phyloP scores from a whole-genome alignment of 1,140 invertebrate species.

The Cherax quadricarinatus region DNA sequence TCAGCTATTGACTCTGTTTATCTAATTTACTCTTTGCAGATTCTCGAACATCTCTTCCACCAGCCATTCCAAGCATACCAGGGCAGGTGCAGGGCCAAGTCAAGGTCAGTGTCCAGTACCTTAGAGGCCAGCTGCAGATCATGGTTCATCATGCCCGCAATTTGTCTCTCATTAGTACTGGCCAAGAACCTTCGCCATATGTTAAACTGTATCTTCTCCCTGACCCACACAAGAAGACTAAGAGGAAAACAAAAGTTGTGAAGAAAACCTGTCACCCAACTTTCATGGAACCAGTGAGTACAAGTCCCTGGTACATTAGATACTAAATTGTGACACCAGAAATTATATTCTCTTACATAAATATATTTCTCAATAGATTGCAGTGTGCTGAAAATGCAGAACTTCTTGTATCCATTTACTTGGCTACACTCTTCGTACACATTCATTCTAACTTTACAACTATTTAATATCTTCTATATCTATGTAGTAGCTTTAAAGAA shows the following conservation, averaged over 20 bases:
- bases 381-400: no score
- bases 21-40: background rate
- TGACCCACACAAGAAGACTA: constrained; percentile 89
- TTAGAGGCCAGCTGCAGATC: constrained; percentile 86
- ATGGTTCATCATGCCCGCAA: constrained; percentile 93
- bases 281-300: constrained; percentile 96
- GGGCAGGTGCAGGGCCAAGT: constrained; percentile 80
- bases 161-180: constrained; percentile 84
- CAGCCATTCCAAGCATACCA: constrained; percentile 37
- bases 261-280: constrained; percentile 95
- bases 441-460: no score
- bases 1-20: background rate
- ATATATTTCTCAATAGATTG: no score
- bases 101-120: constrained; percentile 90
- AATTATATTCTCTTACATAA: background rate
- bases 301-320: background rate
- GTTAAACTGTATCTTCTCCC: constrained; percentile 95
- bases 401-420: no score
- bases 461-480: no score
- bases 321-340: background rate
- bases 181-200: constrained; percentile 90
- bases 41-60: background rate
- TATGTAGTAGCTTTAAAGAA: no score
- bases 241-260: constrained; percentile 96
- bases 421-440: no score